phyloP scores from a whole-genome alignment of 2,888 invertebrate genomes.

The Operophtera brumata region DNA sequence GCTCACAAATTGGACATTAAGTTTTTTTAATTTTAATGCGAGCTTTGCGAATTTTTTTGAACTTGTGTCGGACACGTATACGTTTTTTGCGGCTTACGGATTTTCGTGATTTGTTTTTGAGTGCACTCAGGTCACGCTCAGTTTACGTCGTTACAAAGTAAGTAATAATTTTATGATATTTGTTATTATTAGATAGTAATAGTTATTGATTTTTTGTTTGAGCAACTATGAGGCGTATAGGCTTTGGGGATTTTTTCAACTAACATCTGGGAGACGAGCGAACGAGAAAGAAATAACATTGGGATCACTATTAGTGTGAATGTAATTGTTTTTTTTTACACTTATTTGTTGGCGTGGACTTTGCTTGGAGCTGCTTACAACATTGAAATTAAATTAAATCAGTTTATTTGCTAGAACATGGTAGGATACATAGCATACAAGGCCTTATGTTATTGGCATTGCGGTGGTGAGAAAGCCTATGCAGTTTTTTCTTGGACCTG shows the following conservation, averaged over 20 bases:
- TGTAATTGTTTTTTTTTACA: too few species aligned
- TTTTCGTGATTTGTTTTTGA: not conserved
- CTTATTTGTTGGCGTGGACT: too few species aligned
- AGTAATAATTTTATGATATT: not conserved
- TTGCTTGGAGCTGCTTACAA: not conserved
- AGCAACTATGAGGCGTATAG: not conserved
- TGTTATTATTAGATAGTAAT: not conserved
- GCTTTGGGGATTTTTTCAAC: not conserved
- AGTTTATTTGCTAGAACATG: too few species aligned
- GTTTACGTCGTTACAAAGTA: not conserved
- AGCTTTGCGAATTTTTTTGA: conserved; percentile 28
- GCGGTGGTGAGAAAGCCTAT: not conserved
- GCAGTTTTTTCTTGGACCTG: not conserved
- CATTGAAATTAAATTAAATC: too few species aligned
- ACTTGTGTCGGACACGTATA: conserved; percentile 46
- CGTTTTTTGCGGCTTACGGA: conserved; percentile 3
- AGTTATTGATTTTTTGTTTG: not conserved
- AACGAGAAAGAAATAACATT: too few species aligned
- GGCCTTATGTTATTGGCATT: too few species aligned
- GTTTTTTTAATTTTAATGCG: too few species aligned
- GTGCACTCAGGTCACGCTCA: not conserved
- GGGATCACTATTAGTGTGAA: too few species aligned
- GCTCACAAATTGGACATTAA: too few species aligned
- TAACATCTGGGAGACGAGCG: not conserved
- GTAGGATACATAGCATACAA: too few species aligned